Base-by-base conservation (phyloP, 2,888 invertebrate species). In the Brenthis hecate region DNA sequence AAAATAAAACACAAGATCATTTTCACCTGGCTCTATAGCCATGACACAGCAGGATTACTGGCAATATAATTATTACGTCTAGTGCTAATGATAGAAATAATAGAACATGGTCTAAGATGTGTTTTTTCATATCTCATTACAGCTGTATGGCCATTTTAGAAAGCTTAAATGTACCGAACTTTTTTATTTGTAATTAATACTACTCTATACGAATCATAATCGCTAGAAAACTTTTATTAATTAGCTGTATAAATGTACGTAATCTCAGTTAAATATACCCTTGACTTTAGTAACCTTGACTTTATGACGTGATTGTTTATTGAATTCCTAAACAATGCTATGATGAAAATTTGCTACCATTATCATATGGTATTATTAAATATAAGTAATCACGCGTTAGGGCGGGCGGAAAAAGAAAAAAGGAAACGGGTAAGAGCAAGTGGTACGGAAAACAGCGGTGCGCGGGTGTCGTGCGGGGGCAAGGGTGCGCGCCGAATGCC, bases 381-480 rank as follows among this genome's bases (percentile, higher is more conserved):
- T 58, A 56, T 54, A 28, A 66, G 48, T 48, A 60, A 23, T 60
- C 28, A 43, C 68, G 69, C 56, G 56, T 58, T 62, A 83, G 81
- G 85, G 82, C 78, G 80, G 80, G 79, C 80, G 78, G 78, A 72
- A 79, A 80, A 78, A 76, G 73, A 78, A 78, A 78, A 79, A 72
- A 77, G 77, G 78, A 75, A 73, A 65, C 72, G 72, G 74, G 70
- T 68, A 74, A 70, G 71, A 69, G 73, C 75, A 79, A 72, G 67
- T 74, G 66, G 72, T 66, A 74, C 69, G 69, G 66, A 64, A 68
- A 62, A 63, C 43, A 68, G 64, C 60, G 65, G 70, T 70, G 67
- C 57, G 70, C 73, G 74, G 74, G 76, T 75, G 77, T 74, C 74
- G 73, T 58, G 64, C 65, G 68, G 77, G 79, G 75, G 73, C 72